Evolutionary conservation across 35 echinoderm and acorn worm species (phyloP), one percentile per base, ranked within the genome.

Genomic region (Ophiothrix spiculata): DNA sequence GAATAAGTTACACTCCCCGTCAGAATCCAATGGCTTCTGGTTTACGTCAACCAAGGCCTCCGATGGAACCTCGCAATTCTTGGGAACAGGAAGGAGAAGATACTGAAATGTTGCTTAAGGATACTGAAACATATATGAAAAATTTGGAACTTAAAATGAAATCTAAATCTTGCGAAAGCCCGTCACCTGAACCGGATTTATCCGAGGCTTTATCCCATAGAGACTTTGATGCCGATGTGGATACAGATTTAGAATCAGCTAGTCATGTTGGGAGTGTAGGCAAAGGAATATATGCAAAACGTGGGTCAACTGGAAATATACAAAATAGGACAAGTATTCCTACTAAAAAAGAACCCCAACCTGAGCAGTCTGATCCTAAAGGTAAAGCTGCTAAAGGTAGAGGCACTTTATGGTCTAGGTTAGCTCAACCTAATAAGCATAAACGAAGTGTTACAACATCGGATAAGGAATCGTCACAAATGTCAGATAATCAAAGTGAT

Each of bases 71-170:
- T 2, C 37, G 46, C 45, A 76, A 80, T 31, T 88, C 74, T 4
- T 80, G 88, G 87, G 88, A 83, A 21, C 73, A 86, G 36, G 87
- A 85, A 37, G 88, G 84, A 31, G n/a, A n/a, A n/a, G 94, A 97
- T 81, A 97, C 94, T 21, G 94, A 97, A 82, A 35, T 93, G 11
- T 88, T 97, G 14, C 35, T 97, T 33, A 97, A 97, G 56, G 94
- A 97, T 56, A 97, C 94, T 8, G 94, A 97, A 77, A 90, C 87
- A 25, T 91, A 85, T 13, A 92, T 97, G 91, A 86, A 87, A 38
- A 90, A 76, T 33, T 85, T 97, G 36, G 94, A 97, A 74, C 54
- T 87, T 80, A 86, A 91, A 40, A 93, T 97, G 87, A 77, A 77
- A 36, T 64, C 76, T 15, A 86, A 56, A 35, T 46, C 75, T 39